These are phyloP conservation scores for Delichon dasypus DNA, from an alignment of 2,797 vertebrate genomes.

Conservation along the genomic window DNA sequence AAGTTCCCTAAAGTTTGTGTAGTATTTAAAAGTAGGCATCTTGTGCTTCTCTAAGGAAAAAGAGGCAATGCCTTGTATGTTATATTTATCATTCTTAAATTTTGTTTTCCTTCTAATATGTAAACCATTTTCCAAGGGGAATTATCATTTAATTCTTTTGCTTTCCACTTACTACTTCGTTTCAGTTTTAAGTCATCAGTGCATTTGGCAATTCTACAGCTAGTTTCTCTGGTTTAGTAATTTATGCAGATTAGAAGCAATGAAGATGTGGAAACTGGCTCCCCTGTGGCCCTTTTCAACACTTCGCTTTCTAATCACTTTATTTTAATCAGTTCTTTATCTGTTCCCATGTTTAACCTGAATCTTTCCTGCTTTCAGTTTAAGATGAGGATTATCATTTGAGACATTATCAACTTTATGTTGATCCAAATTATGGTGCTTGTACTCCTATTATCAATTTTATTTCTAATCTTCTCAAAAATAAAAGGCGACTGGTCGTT, in stretches of 20 bases:
- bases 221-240: slow-evolving; percentile 50
- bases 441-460: slow-evolving; percentile 39
- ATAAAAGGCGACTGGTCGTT: background rate
- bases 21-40: background rate
- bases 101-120: slow-evolving; percentile 39
- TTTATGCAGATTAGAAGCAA: slow-evolving; percentile 66
- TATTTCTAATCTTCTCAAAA: slow-evolving; percentile 17
- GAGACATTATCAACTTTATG: slow-evolving; percentile 36
- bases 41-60: background rate
- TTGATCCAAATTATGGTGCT: slow-evolving; percentile 40
- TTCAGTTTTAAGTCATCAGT: slow-evolving; percentile 44
- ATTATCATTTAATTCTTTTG: slow-evolving; percentile 30
- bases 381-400: slow-evolving; percentile 42
- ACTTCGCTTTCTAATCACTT: slow-evolving; percentile 64
- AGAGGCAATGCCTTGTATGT: background rate
- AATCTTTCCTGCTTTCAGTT: slow-evolving; percentile 34
- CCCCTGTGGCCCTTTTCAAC: slow-evolving; percentile 55
- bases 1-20: background rate
- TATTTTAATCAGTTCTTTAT: slow-evolving; percentile 68
- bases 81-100: slow-evolving; percentile 18
- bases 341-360: slow-evolving; percentile 53
- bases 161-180: slow-evolving; percentile 47
- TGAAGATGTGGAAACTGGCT: slow-evolving; percentile 58
- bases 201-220: slow-evolving; percentile 49
- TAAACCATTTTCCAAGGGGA: slow-evolving; percentile 5